Percentiles rank a stretch among this genome's conserved stretches.
phyloP scores from a whole-genome alignment of 1,140 invertebrate genomes.

The Tetraneura akinire region DNA sequence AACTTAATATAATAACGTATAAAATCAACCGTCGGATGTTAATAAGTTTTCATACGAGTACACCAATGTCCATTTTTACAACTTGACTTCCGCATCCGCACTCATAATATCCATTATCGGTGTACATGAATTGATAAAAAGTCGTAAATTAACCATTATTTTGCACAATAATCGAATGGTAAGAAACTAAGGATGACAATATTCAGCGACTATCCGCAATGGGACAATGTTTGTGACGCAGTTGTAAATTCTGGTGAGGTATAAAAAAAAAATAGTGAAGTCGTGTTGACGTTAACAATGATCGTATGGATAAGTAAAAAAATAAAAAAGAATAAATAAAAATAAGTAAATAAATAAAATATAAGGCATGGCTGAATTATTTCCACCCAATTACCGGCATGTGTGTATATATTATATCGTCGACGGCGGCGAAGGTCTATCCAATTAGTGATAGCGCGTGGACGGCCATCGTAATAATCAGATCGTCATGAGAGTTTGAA shows the following conservation, averaged over 20 bases:
- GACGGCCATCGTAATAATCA: not conserved
- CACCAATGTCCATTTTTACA: no score
- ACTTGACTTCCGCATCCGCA: no score
- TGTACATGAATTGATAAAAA: no score
- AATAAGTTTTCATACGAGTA: no score
- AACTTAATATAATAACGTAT: no score
- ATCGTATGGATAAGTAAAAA: not conserved
- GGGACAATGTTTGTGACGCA: not conserved
- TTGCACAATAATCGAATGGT: no score
- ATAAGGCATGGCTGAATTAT: constrained; percentile 16
- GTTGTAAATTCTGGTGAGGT: not conserved
- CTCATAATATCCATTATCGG: no score
- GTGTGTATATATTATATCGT: not conserved
- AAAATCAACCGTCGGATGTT: no score
- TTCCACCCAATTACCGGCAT: constrained; percentile 13
- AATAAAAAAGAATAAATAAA: not conserved
- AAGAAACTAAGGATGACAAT: not conserved
- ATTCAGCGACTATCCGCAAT: not conserved
- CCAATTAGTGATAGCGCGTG: constrained; percentile 38
- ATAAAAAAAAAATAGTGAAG: not conserved
- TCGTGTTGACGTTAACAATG: not conserved
- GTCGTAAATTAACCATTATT: no score
- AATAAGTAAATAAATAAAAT: constrained; percentile 26
- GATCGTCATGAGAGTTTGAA: constrained; percentile 20
- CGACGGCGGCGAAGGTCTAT: not conserved